Percentiles rank a stretch among this genome's conserved stretches.
These are phyloP conservation scores for Volucella inflata DNA, from an alignment of 2,888 invertebrate species.

Conservation along the genomic window DNA sequence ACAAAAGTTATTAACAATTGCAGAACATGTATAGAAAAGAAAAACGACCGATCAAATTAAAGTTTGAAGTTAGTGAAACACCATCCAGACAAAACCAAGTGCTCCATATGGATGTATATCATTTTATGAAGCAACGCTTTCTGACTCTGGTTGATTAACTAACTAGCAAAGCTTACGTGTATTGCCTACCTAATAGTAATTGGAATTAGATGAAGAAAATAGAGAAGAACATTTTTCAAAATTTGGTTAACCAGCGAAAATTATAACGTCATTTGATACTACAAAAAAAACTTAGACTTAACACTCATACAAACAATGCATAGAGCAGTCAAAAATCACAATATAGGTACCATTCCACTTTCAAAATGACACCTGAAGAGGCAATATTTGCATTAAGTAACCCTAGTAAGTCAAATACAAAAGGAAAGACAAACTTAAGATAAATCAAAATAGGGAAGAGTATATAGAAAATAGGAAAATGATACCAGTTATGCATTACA, in stretches of 20 bases:
- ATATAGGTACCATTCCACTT: neutral
- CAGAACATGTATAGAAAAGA: neutral
- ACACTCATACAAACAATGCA: neutral
- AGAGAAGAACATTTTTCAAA: neutral
- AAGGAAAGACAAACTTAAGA: too few relatives aligned
- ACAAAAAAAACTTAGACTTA: neutral
- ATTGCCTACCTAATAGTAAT: neutral
- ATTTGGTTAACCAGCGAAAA: neutral
- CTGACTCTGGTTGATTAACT: neutral
- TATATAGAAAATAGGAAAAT: too few relatives aligned
- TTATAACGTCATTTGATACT: neutral
- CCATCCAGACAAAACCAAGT: constrained; percentile 4
- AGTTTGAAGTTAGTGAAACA: constrained; percentile 12
- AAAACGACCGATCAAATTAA: neutral
- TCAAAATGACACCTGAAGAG: constrained; percentile 5
- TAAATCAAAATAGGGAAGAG: too few relatives aligned
- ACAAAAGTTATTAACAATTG: too few relatives aligned
- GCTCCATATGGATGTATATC: neutral
- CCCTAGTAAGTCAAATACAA: too few relatives aligned
- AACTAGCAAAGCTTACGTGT: neutral
- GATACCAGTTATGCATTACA: too few relatives aligned
- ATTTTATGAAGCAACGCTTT: constrained; percentile 8
- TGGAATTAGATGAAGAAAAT: neutral
- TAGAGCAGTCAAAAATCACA: neutral
- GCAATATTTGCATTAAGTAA: neutral